Percentiles rank a stretch among this genome's conserved stretches.
These are phyloP conservation scores for Paralvinella palmiformis DNA, from an alignment of 1,140 invertebrate species.

Conservation along the genomic window DNA sequence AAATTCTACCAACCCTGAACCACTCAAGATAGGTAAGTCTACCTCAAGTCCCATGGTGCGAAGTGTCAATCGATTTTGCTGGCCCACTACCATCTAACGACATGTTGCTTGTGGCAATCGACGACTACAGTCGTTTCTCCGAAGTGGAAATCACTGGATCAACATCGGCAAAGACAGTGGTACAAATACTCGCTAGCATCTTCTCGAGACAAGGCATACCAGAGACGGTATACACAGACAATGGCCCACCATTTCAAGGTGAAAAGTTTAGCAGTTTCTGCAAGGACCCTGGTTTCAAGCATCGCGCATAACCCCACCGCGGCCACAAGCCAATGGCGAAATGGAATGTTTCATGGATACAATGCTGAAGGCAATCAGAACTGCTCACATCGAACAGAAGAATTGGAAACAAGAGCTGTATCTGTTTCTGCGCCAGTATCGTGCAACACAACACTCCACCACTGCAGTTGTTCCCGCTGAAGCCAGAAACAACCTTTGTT, in stretches of 20 bases:
- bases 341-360: neutral
- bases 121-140: no score
- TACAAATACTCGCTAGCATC: no score
- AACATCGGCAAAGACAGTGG: no score
- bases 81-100: neutral
- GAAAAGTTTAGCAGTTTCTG: no score
- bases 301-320: neutral
- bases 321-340: slow-evolving; percentile 7
- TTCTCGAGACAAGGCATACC: no score
- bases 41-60: no score
- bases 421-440: neutral
- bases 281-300: slow-evolving; percentile 2
- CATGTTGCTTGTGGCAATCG: neutral
- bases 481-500: neutral
- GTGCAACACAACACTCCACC: neutral
- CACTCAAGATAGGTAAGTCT: slow-evolving; percentile 1
- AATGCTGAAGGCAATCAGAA: slow-evolving; percentile 1
- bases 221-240: no score
- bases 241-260: no score
- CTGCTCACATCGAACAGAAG: neutral
- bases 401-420: neutral
- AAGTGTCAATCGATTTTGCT: neutral
- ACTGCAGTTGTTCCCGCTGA: neutral
- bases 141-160: no score
- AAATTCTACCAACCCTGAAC: neutral